phyloP scores from a whole-genome alignment of 1,140 invertebrate genomes.

The Saxidomus purpurata region DNA sequence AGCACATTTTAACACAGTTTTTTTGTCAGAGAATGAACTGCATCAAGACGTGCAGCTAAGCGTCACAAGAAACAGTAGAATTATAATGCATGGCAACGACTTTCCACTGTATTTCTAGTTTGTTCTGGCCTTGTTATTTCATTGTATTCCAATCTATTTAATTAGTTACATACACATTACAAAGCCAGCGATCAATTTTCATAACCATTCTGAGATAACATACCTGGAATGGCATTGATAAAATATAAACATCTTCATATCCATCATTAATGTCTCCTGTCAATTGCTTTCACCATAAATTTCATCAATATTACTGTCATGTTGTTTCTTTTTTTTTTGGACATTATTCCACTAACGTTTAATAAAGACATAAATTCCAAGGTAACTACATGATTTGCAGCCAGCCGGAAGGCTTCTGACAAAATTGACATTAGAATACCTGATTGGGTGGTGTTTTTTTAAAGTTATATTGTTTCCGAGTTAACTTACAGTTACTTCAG shows the following conservation, averaged over 20 bases:
- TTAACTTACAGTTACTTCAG: too few species aligned
- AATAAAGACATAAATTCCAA: too few species aligned
- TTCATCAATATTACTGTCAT: too few species aligned
- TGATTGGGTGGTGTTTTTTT: too few species aligned
- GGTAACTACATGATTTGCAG: too few species aligned
- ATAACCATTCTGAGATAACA: background rate
- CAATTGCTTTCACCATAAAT: too few species aligned
- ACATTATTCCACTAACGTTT: too few species aligned
- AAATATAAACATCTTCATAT: slow-evolving; percentile 19
- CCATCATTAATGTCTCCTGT: background rate
- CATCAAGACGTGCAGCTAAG: background rate
- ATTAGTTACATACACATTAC: slow-evolving; percentile 4
- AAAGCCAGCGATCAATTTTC: background rate
- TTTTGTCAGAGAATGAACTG: background rate
- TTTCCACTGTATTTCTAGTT: background rate
- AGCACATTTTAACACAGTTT: background rate
- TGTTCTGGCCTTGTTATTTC: background rate
- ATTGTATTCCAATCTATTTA: slow-evolving; percentile 5
- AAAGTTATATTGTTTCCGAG: too few species aligned
- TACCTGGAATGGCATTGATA: background rate
- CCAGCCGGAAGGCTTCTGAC: too few species aligned
- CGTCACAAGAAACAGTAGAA: background rate
- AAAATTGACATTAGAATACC: too few species aligned
- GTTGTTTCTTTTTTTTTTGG: too few species aligned
- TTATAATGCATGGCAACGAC: background rate